These are phyloP conservation scores for Rotaria socialis DNA, from an alignment of 2,888 invertebrate species.

Conservation along the genomic window DNA sequence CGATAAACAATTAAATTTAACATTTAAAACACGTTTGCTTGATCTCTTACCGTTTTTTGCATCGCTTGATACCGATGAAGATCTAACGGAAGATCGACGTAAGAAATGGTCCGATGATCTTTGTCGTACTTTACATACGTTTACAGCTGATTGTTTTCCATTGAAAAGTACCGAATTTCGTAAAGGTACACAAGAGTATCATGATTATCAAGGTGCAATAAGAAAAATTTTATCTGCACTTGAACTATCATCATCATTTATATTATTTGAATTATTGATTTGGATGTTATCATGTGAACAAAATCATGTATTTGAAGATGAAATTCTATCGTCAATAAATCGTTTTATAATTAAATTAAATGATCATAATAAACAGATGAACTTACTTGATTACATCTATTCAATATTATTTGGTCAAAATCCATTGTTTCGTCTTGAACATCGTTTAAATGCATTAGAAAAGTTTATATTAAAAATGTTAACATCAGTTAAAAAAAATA, in stretches of 20 bases:
- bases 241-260: constrained; percentile 39
- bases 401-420: neutral
- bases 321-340: constrained; percentile 48
- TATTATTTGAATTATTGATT: constrained; percentile 54
- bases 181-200: constrained; percentile 55
- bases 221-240: constrained; percentile 49
- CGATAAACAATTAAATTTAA: constrained; percentile 36
- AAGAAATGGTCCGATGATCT: neutral
- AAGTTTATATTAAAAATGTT: neutral
- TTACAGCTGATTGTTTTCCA: constrained; percentile 60
- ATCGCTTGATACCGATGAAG: constrained; percentile 48
- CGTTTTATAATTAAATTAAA: neutral
- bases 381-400: neutral
- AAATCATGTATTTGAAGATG: constrained; percentile 52
- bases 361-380: neutral
- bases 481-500: neutral
- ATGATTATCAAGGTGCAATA: constrained; percentile 56
- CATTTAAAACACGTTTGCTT: constrained; percentile 52
- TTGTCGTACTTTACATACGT: constrained; percentile 47
- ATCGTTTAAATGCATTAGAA: neutral
- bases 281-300: constrained; percentile 56
- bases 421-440: neutral
- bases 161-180: constrained; percentile 58
- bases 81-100: neutral
- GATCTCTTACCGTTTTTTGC: constrained; percentile 56